phyloP scores from a whole-genome alignment of 2,888 invertebrate genomes.

The Agrilus cyanescens region DNA sequence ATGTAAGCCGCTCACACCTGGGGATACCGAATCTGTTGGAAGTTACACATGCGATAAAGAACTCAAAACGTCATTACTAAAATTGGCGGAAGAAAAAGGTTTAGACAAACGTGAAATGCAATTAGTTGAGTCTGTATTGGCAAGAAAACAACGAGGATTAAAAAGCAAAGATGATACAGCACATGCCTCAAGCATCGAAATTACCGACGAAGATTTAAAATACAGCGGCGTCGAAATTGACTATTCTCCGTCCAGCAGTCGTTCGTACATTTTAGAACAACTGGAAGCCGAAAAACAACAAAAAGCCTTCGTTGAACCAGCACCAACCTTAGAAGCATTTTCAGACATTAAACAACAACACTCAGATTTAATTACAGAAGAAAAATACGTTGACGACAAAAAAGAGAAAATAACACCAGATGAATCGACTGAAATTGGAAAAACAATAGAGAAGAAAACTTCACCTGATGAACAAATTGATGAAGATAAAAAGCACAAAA shows the following conservation, averaged over 20 bases:
- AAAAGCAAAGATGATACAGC: conserved; percentile 36
- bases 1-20: conserved; percentile 20
- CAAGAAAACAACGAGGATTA: conserved; percentile 34
- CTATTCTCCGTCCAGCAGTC: conserved; percentile 46
- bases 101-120: conserved; percentile 38
- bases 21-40: conserved; percentile 13
- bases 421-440: too few relatives aligned
- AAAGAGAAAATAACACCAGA: too few relatives aligned
- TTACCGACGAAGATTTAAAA: conserved; percentile 54
- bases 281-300: conserved; percentile 34
- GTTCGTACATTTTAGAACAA: conserved; percentile 30
- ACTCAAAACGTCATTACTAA: conserved; percentile 35
- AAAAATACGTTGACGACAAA: too few relatives aligned
- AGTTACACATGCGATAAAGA: conserved; percentile 25
- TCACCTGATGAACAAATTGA: too few relatives aligned
- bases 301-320: too few relatives aligned
- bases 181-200: conserved; percentile 43
- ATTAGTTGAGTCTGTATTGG: conserved; percentile 39
- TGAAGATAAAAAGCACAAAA: too few relatives aligned
- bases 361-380: too few relatives aligned
- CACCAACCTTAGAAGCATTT: too few relatives aligned
- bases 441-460: too few relatives aligned
- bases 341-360: too few relatives aligned
- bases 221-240: conserved; percentile 59
- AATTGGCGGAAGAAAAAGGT: conserved; percentile 35